These are phyloP conservation scores for Oxygymnocypris stewartii DNA, from an alignment of 2,113 vertebrate genomes.

Conservation along the genomic window DNA sequence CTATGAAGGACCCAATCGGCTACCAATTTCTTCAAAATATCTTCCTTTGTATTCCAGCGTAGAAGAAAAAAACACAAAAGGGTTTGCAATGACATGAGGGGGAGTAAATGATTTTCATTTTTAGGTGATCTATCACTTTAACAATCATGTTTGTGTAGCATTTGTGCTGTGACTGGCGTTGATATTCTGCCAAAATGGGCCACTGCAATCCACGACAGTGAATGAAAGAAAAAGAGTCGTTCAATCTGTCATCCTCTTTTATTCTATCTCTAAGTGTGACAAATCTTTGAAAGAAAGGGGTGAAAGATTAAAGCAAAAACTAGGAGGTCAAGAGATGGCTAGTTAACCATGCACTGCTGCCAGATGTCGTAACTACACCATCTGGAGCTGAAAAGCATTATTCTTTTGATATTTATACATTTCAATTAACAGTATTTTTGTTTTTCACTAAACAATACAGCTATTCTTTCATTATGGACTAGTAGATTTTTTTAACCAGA, in stretches of 20 bases:
- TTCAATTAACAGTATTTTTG: neutral
- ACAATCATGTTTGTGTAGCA: no score
- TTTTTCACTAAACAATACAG: neutral
- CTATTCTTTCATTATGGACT: neutral
- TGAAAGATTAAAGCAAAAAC: neutral
- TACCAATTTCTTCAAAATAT: neutral
- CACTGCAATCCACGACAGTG: neutral
- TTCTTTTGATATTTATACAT: neutral
- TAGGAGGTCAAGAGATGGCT: constrained; percentile 12
- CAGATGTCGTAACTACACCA: neutral
- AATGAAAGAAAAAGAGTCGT: neutral
- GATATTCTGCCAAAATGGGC: neutral
- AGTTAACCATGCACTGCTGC: neutral
- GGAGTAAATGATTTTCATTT: no score
- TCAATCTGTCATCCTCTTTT: neutral
- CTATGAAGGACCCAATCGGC: no score
- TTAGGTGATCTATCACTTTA: no score
- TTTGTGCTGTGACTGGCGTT: neutral
- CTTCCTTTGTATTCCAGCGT: neutral
- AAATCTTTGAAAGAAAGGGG: neutral
- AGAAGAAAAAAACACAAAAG: neutral
- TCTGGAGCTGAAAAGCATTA: neutral
- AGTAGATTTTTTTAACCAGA: neutral
- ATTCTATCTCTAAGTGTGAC: neutral
- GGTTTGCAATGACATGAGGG: neutral